Evolutionary conservation across 2,888 invertebrate genomes (phyloP).

Genomic region (Microctonus aethiopoides): DNA sequence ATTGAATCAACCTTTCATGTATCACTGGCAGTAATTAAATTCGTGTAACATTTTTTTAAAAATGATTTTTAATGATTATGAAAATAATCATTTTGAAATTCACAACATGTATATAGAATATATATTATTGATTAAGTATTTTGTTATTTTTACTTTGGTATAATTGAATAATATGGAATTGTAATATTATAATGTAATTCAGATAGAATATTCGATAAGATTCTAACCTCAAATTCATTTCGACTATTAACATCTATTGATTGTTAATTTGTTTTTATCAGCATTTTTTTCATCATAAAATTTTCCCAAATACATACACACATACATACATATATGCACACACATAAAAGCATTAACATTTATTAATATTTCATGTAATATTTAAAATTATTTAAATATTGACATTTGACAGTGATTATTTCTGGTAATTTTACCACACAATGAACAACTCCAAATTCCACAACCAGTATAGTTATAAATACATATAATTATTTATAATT

Average conservation of each 20-base stretch:
- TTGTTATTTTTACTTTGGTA: background rate
- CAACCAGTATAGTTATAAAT: background rate
- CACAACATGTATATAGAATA: background rate
- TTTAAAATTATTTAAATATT: conserved; percentile 3
- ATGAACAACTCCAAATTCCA: background rate
- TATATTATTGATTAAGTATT: background rate
- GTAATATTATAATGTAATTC: background rate
- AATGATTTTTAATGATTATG: no score
- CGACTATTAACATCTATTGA: background rate
- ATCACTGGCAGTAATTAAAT: background rate
- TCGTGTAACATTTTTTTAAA: background rate
- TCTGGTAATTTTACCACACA: background rate
- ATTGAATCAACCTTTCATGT: background rate
- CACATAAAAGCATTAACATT: background rate
- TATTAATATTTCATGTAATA: background rate
- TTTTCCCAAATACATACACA: background rate
- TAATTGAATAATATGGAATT: background rate
- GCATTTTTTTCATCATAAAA: background rate
- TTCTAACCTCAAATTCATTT: background rate
- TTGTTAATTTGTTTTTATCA: background rate
- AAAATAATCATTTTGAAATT: background rate
- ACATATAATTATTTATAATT: background rate
- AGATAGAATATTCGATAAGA: background rate
- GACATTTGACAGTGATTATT: background rate
- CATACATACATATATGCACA: background rate